Conservation (phyloP, 1,140 invertebrate genomes). For the Thaumetopoea pityocampa region DNA sequence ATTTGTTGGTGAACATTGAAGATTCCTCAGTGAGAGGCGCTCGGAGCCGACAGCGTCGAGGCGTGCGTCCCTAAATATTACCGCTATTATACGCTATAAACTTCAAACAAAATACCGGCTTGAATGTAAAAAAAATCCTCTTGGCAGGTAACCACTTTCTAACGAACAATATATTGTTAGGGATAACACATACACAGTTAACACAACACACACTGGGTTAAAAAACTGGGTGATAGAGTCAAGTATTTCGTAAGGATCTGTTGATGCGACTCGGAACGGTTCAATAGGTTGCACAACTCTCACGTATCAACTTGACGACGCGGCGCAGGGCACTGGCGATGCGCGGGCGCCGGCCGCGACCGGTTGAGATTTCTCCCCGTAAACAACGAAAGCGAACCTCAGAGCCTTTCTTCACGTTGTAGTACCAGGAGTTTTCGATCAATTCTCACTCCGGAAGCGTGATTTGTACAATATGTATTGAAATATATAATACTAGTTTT, state of each 20-base stretch:
- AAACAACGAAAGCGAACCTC: slow-evolving; percentile 70
- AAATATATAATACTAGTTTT: too few species aligned
- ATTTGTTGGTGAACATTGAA: not conserved
- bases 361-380: slow-evolving; percentile 70
- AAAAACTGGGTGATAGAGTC: slow-evolving; percentile 2
- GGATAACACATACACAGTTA: slow-evolving; percentile 26
- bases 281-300: slow-evolving; percentile 9
- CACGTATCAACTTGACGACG: slow-evolving; percentile 28
- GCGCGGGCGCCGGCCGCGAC: slow-evolving; percentile 28
- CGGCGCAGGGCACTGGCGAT: slow-evolving; percentile 44
- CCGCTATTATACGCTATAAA: slow-evolving; percentile 36
- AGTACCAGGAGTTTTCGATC: slow-evolving; percentile 42
- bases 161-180: slow-evolving; percentile 32
- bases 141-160: slow-evolving; percentile 40
- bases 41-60: slow-evolving; percentile 1
- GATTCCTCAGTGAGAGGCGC: slow-evolving; percentile 5
- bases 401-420: slow-evolving; percentile 60
- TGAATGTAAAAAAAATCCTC: slow-evolving; percentile 37
- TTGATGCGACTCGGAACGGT: slow-evolving; percentile 20
- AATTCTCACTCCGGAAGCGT: not conserved
- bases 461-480: not conserved
- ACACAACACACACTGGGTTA: slow-evolving; percentile 29
- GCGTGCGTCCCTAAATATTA: slow-evolving; percentile 41
- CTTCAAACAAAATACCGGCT: slow-evolving; percentile 47
- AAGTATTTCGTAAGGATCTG: slow-evolving; percentile 21